A percentile compares a stretch with the other conserved stretches of the same genome.
phyloP scores from a whole-genome alignment of 2,888 invertebrate genomes.

The Blastobasis adustella region DNA sequence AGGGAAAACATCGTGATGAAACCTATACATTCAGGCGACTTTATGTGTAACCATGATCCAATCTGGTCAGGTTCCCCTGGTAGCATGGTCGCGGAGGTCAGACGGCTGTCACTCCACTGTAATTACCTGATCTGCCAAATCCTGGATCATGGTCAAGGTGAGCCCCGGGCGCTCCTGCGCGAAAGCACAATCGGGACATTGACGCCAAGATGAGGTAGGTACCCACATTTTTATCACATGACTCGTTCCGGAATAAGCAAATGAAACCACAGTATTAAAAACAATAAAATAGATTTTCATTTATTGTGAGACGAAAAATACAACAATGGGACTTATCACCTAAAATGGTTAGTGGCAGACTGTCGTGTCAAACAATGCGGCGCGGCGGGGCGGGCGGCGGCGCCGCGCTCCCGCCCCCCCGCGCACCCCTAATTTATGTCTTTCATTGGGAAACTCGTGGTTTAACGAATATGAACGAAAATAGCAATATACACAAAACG shows the following conservation, averaged over 20 bases:
- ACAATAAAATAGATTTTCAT: conserved; percentile 76
- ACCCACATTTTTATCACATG: no score
- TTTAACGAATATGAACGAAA: conserved; percentile 69
- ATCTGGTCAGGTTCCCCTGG: no score
- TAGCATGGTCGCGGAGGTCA: no score
- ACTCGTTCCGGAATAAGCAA: conserved; percentile 16
- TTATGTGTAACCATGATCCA: no score
- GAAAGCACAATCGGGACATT: no score
- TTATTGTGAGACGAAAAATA: conserved; percentile 76
- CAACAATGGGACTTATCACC: conserved; percentile 75
- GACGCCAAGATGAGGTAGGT: no score
- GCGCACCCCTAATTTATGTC: conserved; percentile 68
- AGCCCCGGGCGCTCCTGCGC: no score
- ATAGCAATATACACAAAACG: conserved; percentile 61
- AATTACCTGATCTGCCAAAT: no score
- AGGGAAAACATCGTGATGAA: no score
- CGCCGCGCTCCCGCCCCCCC: conserved; percentile 19
- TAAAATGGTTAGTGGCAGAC: conserved; percentile 74
- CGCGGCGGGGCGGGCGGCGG: background rate
- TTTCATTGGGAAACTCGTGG: conserved; percentile 70
- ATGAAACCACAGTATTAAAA: conserved; percentile 67
- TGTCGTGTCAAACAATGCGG: conserved; percentile 65
- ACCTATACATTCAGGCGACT: no score
- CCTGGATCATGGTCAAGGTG: no score
- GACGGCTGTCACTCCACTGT: no score